Base-by-base conservation (phyloP, 2,888 invertebrate genomes). In the Gerris lacustris region DNA sequence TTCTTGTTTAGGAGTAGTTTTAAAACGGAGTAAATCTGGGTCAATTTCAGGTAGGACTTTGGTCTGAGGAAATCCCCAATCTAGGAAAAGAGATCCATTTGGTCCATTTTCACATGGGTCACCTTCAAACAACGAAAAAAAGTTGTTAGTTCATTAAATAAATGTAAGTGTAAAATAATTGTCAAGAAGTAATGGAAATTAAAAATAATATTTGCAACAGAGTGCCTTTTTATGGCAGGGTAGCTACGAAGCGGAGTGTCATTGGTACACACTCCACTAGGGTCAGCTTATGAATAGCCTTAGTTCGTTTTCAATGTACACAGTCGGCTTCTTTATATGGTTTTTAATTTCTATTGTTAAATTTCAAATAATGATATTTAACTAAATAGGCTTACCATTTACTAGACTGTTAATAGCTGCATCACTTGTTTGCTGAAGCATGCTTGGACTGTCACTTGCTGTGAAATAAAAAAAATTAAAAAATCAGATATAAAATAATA, bases 31-130 rank as follows among this genome's bases (percentile, higher is more conserved):
- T 15, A 76, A 72, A 55, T 76, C 76, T 44, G 76, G 76, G 67
- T 76, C 76, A 15, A 76, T 76, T 69, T 76, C 76, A 6, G 76
- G 74, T 31, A 75, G 72, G 31, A 74, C 72, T 66, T 75, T 76
- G n/a, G 71, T 70, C 43, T 15, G n/a, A 11, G 73, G 71, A 18
- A 70, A 47, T 18, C 71, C 72, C 74, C 74, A 74, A 44, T 74
- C 74, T 71, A 74, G 55, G 15, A 55, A 55, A 9, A 55, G 9
- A 11, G 55, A 55, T 9, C 55, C 15, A 15, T 55, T 55, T 55
- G 9, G 55, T 11, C 15, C 55, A 5, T 15, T 55, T 55, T 55
- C 55, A 55, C 55, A 55, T 55, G 15, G 15, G 55, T 15, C 15
- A 55, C 55, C 55, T 55, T 11, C 11, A 55, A 55, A 55, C 5